Conservation (phyloP, 2,797 vertebrate genomes). For the Buceros bicornis region DNA sequence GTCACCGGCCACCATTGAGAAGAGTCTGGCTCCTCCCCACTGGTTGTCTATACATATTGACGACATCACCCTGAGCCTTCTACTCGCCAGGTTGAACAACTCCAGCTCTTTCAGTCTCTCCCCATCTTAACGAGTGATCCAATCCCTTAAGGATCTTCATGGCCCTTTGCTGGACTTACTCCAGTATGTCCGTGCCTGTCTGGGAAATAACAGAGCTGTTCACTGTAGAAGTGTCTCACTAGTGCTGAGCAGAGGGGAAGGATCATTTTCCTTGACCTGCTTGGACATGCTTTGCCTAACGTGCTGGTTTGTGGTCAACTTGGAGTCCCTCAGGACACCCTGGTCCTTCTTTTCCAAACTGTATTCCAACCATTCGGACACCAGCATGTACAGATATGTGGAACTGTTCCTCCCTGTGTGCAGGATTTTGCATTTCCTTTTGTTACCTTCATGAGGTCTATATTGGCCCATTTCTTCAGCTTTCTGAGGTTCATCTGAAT, state of each 20-base stretch:
- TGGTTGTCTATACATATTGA: not conserved
- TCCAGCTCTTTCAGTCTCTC: not conserved
- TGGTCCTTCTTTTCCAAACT: not conserved
- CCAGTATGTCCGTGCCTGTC: too few species aligned
- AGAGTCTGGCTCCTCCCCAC: not conserved
- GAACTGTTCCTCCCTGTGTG: not conserved
- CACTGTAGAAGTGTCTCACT: not conserved
- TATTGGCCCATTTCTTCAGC: not conserved
- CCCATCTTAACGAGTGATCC: not conserved
- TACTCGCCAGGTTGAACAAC: not conserved
- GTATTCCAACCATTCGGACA: not conserved
- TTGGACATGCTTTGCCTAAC: fast-evolving
- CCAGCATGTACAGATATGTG: not conserved
- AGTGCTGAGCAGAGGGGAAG: not conserved
- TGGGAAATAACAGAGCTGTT: not conserved
- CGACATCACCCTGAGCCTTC: not conserved
- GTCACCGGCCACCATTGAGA: fast-evolving
- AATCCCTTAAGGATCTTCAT: not conserved
- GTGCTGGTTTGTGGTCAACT: not conserved
- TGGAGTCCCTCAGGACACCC: not conserved
- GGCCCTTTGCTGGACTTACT: too few species aligned
- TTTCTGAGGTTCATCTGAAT: not conserved
- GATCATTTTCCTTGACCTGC: not conserved
- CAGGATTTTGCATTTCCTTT: not conserved
- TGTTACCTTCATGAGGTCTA: not conserved